Evolutionary conservation across 2,797 vertebrate genomes (phyloP).

Genomic region (Notamacropus eugenii): DNA sequence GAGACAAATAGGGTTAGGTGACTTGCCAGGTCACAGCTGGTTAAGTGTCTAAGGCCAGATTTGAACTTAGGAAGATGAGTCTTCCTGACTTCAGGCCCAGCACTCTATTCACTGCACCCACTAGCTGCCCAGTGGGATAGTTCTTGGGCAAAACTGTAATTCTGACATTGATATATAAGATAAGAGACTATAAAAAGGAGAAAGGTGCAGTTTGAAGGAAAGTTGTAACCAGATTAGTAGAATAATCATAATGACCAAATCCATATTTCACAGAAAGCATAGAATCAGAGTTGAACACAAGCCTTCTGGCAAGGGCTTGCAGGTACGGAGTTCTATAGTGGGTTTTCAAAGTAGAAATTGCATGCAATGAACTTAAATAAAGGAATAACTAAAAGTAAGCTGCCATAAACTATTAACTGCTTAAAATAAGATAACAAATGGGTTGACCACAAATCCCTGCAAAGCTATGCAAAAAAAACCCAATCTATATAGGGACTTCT

Average conservation of each 20-base stretch:
- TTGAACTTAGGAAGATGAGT: background rate
- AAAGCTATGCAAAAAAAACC: background rate
- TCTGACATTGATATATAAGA: slow-evolving; percentile 3
- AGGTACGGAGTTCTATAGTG: background rate
- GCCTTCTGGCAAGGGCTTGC: background rate
- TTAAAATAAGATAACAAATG: background rate
- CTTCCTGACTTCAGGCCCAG: background rate
- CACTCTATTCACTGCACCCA: background rate
- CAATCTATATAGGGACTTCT: background rate
- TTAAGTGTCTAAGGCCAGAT: background rate
- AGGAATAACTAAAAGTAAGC: background rate
- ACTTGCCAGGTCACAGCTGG: background rate
- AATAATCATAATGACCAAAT: background rate
- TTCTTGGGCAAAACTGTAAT: background rate
- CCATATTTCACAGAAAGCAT: slow-evolving; percentile 35
- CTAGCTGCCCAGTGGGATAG: background rate
- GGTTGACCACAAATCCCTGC: background rate
- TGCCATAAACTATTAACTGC: background rate
- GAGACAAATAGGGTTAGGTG: background rate
- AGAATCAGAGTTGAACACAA: background rate
- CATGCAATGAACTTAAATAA: background rate
- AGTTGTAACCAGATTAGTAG: background rate
- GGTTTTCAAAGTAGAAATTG: background rate
- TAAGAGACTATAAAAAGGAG: background rate
- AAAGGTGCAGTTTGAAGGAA: background rate